Base-by-base conservation (phyloP, 35 echinoderm and acorn worm species). In the Lytechinus variegatus region DNA sequence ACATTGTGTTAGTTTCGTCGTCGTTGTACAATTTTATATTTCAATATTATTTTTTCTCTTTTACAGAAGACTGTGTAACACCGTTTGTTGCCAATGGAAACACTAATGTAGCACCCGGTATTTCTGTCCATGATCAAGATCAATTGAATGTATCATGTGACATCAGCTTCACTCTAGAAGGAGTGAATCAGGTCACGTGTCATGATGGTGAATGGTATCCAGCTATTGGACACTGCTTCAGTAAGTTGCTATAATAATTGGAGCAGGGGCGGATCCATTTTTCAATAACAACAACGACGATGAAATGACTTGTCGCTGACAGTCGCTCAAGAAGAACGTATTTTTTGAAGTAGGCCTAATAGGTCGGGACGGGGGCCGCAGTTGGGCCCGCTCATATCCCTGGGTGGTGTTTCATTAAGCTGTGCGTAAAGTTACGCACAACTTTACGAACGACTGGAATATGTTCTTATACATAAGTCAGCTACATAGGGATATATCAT, bases 121-220 rank as follows among this genome's bases (percentile, higher is more conserved):
- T 9, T 54, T 90, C 88, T 33, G 6, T 90, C 12, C n/a, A 54
- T 44, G 28, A 44, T 90, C 29, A 54, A 44, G 10, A 90, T 12
- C 28, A 44, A 10, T 9, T 90, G 11, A 90, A 54, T 90, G 52
- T 90, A 52, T 90, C 52, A 54, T 90, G 88, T 90, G 88, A 90
- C 28, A 54, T 12, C 28, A 54, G 52, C 27, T 52, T 33, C 52
- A 90, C 88, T 21, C 3, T 52, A 3, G 52, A 44, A 21, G 88
- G 88, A 54, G 29, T 54, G n/a, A 33, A 90, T 90, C 4, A 21
- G 52, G 88, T 54, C 28, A 90, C 88, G 88, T 90, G 88, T 90
- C 27, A 27, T 8, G 29, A 90, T 44, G 88, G 88, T 13, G 27
- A 4, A 52, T 90, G 88, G 88, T 9, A 29, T 9, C 88, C 88